Percentiles rank a stretch among this genome's conserved stretches.
These are phyloP conservation scores for Anthrax anthrax DNA, from an alignment of 2,888 invertebrate species.

Conservation along the genomic window DNA sequence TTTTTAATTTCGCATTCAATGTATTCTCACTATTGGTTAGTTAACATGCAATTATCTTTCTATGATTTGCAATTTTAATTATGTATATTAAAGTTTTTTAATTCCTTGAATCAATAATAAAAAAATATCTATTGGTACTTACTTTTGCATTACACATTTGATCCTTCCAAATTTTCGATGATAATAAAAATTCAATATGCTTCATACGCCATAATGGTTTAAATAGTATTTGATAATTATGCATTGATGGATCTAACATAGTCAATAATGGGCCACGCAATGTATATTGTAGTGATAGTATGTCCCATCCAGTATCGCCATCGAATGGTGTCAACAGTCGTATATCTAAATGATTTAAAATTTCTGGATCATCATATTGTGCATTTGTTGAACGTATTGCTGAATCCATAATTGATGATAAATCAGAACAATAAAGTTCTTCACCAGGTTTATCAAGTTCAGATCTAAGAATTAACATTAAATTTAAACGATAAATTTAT, in stretches of 20 bases:
- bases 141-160: constrained; percentile 34
- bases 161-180: constrained; percentile 33
- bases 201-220: constrained; percentile 34
- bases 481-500: background rate
- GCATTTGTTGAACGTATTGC: constrained; percentile 86
- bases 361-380: constrained; percentile 84
- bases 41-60: too few species aligned
- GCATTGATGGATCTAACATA: constrained; percentile 33
- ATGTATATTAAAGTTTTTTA: too few species aligned
- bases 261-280: constrained; percentile 33
- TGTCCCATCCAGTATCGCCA: constrained; percentile 33
- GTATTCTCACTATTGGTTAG: too few species aligned
- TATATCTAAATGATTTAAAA: constrained; percentile 75
- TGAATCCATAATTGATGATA: constrained; percentile 70
- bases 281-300: constrained; percentile 30
- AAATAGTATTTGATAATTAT: constrained; percentile 29
- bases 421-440: constrained; percentile 74
- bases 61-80: too few species aligned
- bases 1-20: too few species aligned
- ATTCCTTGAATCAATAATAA: too few species aligned
- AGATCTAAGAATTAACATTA: constrained; percentile 40
- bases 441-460: constrained; percentile 78
- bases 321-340: constrained; percentile 41
- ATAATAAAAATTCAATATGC: constrained; percentile 33
- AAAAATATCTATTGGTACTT: too few species aligned